These are phyloP conservation scores for Loris lydekkerianus DNA, from an alignment of 2,797 vertebrate species.

Conservation along the genomic window DNA sequence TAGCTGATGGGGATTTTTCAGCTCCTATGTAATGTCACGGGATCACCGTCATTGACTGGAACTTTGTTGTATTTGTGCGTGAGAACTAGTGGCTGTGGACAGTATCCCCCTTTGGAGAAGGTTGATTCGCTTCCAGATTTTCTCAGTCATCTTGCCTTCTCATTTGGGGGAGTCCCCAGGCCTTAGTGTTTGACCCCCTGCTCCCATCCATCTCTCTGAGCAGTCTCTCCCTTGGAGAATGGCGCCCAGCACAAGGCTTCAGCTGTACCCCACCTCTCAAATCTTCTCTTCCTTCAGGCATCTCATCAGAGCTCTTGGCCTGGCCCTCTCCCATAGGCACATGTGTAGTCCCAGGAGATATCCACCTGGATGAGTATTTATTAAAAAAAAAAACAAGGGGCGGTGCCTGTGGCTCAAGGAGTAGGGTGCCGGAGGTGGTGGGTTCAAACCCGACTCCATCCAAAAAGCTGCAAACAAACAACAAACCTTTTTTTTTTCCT, in stretches of 20 bases:
- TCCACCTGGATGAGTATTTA: conserved; percentile 21
- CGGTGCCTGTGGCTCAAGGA: too few species aligned
- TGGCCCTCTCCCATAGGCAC: background rate
- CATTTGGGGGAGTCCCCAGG: background rate
- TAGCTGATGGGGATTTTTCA: background rate
- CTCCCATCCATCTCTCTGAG: background rate
- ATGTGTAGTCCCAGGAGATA: background rate
- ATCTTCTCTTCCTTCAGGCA: background rate
- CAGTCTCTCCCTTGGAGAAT: background rate
- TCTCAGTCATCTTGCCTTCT: background rate
- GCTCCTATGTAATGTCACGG: background rate
- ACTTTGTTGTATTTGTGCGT: background rate
- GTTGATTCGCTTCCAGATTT: background rate
- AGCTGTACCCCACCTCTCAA: background rate
- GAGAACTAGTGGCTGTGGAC: background rate
- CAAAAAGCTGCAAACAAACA: too few species aligned
- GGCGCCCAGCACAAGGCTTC: background rate
- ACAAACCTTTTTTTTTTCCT: too few species aligned
- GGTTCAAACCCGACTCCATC: too few species aligned
- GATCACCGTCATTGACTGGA: background rate
- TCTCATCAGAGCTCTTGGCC: background rate
- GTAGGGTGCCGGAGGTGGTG: too few species aligned
- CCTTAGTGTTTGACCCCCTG: background rate
- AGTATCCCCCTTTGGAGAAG: background rate
- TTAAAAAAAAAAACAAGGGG: background rate